Evolutionary conservation across 2,113 vertebrate genomes (phyloP).

Genomic region (Cavia porcellus): DNA sequence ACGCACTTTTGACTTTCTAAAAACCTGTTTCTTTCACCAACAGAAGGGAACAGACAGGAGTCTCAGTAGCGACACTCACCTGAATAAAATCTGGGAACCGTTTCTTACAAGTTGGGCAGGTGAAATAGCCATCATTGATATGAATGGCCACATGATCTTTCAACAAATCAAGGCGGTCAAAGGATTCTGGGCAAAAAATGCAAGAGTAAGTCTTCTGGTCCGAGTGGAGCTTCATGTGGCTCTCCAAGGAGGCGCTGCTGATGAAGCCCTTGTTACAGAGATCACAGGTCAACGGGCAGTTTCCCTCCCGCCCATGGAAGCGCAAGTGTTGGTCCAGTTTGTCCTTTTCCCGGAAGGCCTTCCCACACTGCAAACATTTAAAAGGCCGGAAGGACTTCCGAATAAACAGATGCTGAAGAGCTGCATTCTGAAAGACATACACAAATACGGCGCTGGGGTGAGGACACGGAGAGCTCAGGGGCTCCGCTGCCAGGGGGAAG

Average conservation of each 20-base stretch:
- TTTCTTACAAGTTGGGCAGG: conserved; percentile 98
- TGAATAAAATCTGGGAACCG: conserved; percentile 97
- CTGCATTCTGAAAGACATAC: conserved; percentile 94
- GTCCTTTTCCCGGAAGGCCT: conserved; percentile 98
- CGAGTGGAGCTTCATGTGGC: conserved; percentile 95
- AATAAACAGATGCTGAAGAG: conserved; percentile 98
- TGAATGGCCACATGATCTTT: conserved; percentile 96
- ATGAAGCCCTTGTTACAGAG: conserved; percentile 97
- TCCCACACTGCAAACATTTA: conserved; percentile 97
- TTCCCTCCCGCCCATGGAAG: conserved; percentile 95
- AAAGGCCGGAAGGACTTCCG: conserved; percentile 97
- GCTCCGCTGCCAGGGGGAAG: background rate
- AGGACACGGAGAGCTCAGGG: background rate
- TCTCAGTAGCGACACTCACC: conserved; percentile 86
- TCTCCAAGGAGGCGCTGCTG: conserved; percentile 93
- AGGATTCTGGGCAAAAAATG: conserved; percentile 95
- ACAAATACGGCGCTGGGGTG: background rate
- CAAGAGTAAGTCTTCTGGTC: conserved; percentile 97
- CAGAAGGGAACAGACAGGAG: background rate
- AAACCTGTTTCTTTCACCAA: conserved; percentile 46
- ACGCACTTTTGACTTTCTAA: conserved; percentile 29
- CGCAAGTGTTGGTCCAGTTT: conserved; percentile 97
- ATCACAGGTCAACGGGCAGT: conserved; percentile 94
- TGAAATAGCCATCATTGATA: conserved; percentile 93
- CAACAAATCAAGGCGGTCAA: conserved; percentile 95